Conservation (phyloP, 2,797 vertebrate genomes). For the Gambelia wislizenii region DNA sequence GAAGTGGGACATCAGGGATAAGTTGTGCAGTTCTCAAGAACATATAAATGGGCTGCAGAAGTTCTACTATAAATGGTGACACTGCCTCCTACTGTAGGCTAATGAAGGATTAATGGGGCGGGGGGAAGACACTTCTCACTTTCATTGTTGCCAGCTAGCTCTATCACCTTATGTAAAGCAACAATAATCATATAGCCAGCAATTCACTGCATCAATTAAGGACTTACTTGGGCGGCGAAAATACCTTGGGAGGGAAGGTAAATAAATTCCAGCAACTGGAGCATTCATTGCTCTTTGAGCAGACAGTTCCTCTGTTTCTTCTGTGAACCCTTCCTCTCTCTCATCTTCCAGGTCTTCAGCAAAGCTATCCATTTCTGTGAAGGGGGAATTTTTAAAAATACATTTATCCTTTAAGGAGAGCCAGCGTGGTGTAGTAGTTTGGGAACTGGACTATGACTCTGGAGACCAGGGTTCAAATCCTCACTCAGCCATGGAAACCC, state of each 20-base stretch:
- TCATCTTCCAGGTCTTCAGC: slow-evolving; percentile 30
- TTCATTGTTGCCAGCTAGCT: background rate
- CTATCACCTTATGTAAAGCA: background rate
- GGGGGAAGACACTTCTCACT: background rate
- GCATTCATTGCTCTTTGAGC: background rate
- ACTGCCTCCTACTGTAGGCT: background rate
- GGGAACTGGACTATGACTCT: too few relatives aligned
- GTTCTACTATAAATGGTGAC: background rate
- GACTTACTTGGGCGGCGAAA: slow-evolving; percentile 67
- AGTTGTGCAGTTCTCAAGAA: background rate
- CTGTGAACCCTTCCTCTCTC: background rate
- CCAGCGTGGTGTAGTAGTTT: too few relatives aligned
- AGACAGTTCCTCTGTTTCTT: fast-evolving
- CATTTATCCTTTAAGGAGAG: background rate
- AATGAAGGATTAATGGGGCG: background rate
- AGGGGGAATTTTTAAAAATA: background rate
- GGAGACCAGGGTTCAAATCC: too few relatives aligned
- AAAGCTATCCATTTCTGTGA: slow-evolving; percentile 58
- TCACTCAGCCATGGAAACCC: too few relatives aligned
- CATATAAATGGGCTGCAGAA: background rate
- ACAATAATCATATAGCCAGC: background rate
- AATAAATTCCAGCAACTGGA: slow-evolving; percentile 45
- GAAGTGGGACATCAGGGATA: background rate
- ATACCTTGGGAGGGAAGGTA: slow-evolving; percentile 63
- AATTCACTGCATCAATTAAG: background rate